Conservation (phyloP, 1,140 invertebrate species). For the Acromyrmex echinatior region DNA sequence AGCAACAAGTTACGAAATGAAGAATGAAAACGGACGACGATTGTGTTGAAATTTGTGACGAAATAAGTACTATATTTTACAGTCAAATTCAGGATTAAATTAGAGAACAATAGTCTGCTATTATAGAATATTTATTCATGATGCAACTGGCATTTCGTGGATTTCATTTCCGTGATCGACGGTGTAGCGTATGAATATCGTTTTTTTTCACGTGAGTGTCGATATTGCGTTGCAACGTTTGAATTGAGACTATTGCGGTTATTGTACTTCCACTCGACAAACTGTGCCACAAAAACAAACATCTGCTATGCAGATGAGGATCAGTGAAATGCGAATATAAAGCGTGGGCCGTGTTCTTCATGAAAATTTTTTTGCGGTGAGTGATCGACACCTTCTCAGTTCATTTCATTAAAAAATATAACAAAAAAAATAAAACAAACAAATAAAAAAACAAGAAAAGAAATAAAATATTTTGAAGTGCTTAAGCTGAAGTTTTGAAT, state of each 20-base stretch:
- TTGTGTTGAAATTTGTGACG: not conserved
- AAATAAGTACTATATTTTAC: not conserved
- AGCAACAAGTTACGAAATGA: not conserved
- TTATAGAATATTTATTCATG: conserved; percentile 6
- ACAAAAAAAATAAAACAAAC: not conserved
- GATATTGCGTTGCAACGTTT: conserved; percentile 5
- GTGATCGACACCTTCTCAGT: not conserved
- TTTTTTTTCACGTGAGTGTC: not conserved
- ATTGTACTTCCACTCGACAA: conserved; percentile 34
- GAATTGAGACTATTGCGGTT: conserved; percentile 9
- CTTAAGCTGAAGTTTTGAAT: not conserved
- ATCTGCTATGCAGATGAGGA: not conserved
- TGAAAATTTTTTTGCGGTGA: not conserved
- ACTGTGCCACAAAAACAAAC: conserved; percentile 29
- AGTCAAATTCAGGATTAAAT: not conserved
- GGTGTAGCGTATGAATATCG: not conserved
- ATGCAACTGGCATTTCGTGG: not conserved
- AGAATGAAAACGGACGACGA: not conserved
- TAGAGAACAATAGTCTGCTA: not conserved
- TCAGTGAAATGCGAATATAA: not conserved
- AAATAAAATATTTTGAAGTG: not conserved
- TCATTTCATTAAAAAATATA: not conserved
- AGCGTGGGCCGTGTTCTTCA: not conserved
- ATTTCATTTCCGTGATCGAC: not conserved
- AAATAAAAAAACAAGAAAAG: not conserved